These are phyloP conservation scores for Nansenia antarctica DNA, from an alignment of 2,113 vertebrate genomes.

Conservation along the genomic window DNA sequence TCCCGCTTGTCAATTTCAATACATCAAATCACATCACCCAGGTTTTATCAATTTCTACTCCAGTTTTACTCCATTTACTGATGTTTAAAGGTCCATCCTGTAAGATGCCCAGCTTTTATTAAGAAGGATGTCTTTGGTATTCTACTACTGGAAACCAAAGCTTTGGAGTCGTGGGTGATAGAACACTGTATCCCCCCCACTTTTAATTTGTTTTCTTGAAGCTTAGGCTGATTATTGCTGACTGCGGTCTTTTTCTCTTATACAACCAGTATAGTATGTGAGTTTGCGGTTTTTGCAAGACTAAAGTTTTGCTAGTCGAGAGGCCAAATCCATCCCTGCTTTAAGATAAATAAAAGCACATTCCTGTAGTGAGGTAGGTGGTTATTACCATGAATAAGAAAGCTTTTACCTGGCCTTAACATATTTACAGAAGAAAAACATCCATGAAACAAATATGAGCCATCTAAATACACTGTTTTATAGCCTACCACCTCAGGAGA, in stretches of 20 bases:
- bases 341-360: not conserved
- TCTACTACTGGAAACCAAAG: not conserved
- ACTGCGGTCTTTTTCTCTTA: too few species aligned
- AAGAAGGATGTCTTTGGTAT: not conserved
- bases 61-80: not conserved
- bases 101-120: not conserved
- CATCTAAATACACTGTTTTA: not conserved
- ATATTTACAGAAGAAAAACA: slow-evolving; percentile 18
- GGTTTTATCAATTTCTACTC: too few species aligned
- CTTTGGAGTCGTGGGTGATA: not conserved
- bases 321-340: not conserved
- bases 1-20: slow-evolving; percentile 27
- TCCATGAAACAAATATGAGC: slow-evolving; percentile 1
- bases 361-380: slow-evolving; percentile 3
- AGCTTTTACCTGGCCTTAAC: slow-evolving; percentile 17
- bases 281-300: not conserved
- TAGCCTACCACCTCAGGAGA: not conserved
- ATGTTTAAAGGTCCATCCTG: not conserved
- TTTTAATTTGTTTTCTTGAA: not conserved
- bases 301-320: not conserved
- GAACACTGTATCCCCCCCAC: not conserved
- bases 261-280: not conserved
- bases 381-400: slow-evolving; percentile 14
- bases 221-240: not conserved
- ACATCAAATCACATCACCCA: slow-evolving; percentile 7